Evolutionary conservation across 2,113 vertebrate species (phyloP), one percentile per base, ranked within the genome.

Genomic region (Tyto alba): DNA sequence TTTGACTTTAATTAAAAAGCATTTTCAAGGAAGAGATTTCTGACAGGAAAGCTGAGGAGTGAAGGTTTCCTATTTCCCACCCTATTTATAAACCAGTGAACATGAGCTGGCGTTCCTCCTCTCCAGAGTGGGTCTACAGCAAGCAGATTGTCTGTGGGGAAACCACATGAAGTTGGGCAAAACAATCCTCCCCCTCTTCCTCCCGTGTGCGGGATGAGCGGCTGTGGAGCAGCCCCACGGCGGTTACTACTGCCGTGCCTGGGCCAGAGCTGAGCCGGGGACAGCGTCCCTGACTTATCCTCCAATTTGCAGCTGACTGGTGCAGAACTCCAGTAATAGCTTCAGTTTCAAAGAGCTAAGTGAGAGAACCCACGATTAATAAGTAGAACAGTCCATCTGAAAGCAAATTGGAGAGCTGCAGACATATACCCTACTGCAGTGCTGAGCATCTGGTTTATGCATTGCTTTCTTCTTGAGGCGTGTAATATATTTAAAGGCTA

Each of bases 1-100:
- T 74, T 50, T 63, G 64, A 82, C 71, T 95, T 86, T 16, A 56
- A 90, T 92, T 92, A 75, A 89, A 62, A 88, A 80, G 32, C 11
- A 3, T 77, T 25, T 50, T 91, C 30, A 75, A 71, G 73, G 81
- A 20, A 85, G 81, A 87, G 38, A 40, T 60, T 71, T 88, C 83
- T 93, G 95, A 48, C 79, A 81, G 86, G 50, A 74, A 77, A 93
- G 72, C 60, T 56, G 83, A 52, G 67, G 71, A 96, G 89, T 16
- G 93, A 79, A 91, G 74, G 75, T 19, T 85, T 75, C 82, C 69
- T 27, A 15, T 75, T 95, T 90, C 81, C 77, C 84, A 59, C 56
- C 60, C 89, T 92, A 77, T 95, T 93, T 93, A 71, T 92, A 86
- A 91, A 87, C 3, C 86, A 30, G 91, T 2, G 76, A 90, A 59